Percentiles rank a stretch among this genome's conserved stretches.
Conservation (phyloP, 2,113 vertebrate genomes). For the Prionailurus viverrinus region DNA sequence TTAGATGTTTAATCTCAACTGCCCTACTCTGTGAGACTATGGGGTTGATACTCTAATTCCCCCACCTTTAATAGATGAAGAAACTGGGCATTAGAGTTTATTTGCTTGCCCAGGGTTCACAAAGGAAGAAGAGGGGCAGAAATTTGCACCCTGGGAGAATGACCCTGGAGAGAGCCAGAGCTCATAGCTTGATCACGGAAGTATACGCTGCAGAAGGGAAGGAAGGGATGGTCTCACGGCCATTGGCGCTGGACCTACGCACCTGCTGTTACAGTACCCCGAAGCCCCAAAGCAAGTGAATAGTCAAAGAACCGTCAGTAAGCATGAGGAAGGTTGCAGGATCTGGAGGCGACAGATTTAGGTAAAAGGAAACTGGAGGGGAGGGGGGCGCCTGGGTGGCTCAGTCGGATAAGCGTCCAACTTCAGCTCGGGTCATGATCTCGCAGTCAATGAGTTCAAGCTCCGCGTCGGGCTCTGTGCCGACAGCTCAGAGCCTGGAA, state of each 20-base stretch:
- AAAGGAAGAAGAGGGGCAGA: neutral
- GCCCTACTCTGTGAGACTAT: neutral
- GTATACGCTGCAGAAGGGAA: neutral
- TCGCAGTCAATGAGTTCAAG: no score
- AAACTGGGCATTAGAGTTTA: neutral
- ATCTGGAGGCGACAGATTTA: neutral
- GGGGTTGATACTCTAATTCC: neutral
- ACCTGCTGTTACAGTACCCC: neutral
- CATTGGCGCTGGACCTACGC: neutral
- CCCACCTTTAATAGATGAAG: neutral
- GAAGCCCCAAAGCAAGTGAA: neutral
- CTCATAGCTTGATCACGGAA: accelerated
- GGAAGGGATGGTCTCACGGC: accelerated
- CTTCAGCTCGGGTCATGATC: no score
- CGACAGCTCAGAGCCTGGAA: no score
- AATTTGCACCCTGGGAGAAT: neutral
- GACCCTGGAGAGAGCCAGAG: neutral
- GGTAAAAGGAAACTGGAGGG: neutral
- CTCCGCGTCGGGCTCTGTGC: no score
- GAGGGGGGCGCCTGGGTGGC: no score
- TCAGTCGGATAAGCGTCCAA: no score
- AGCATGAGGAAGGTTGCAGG: neutral
- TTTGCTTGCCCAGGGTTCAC: neutral
- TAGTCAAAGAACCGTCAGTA: neutral
- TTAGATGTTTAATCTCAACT: neutral